These are phyloP conservation scores for Lepus europaeus DNA, from an alignment of 2,113 vertebrate species.

Conservation along the genomic window DNA sequence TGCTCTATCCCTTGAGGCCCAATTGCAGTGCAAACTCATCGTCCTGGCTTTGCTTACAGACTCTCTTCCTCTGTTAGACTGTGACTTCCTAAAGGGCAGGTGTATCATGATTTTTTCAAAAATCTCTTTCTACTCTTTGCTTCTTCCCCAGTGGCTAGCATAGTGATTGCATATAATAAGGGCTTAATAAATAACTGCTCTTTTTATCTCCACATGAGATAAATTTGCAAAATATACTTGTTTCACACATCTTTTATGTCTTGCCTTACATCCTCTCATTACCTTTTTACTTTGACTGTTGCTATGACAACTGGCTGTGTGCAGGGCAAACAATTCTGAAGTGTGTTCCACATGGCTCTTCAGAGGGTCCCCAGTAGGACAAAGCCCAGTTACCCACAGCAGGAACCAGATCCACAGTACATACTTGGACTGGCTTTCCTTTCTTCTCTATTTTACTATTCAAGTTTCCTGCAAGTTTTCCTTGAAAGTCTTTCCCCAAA, in stretches of 20 bases:
- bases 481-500: constrained; percentile 42
- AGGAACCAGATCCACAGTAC: neutral
- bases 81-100: neutral
- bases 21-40: neutral
- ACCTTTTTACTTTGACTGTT: constrained; percentile 5
- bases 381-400: neutral
- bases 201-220: constrained; percentile 22
- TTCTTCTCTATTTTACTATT: neutral
- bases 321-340: neutral
- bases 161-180: neutral
- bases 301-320: constrained; percentile 18
- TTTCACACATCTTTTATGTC: neutral
- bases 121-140: neutral
- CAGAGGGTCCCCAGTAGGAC: neutral
- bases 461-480: neutral
- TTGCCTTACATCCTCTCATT: neutral
- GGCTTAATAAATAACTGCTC: constrained; percentile 25
- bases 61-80: neutral
- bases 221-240: constrained; percentile 24
- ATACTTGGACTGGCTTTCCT: neutral
- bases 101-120: neutral
- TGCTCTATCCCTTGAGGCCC: neutral
- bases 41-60: neutral
- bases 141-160: neutral
- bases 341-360: neutral